Base-by-base conservation (phyloP, 2,888 invertebrate genomes). In the Drosophila lutescens region DNA sequence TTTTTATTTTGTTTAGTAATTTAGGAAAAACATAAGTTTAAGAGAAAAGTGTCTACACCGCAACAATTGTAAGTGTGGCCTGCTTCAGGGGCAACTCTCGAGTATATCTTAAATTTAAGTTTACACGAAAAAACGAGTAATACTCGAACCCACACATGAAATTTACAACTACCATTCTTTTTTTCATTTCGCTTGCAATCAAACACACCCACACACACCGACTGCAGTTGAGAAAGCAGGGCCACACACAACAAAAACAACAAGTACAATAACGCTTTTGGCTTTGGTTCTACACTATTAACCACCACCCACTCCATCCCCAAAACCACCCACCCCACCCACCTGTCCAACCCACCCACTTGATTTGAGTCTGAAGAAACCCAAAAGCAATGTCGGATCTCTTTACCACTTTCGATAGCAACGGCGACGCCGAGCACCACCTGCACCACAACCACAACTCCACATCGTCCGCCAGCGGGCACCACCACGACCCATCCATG, bases 321-420 rank as follows among this genome's bases (percentile, higher is more conserved):
- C 26, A 26, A 46, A 47, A 8, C 23, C 13, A 7, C 36, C 55
- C 36, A 43, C 20, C 44, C n/a, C n/a, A 9, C 43, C 38, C 44
- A 9, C 32, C 30, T 44, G n/a, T 47, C 32, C 62, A 4, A 15
- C 51, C 50, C 49, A 51, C 47, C 36, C 41, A 41, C 74, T 60
- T 51, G 40, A 49, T 55, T 57, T 59, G 47, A 32, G 36, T 54
- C 38, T 50, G 44, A 66, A 73, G 49, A 65, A 63, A 74, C 55
- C 50, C 62, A 60, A 73, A 79, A 78, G 74, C 80, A 86, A 92
- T 91, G 91, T 91, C 91, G 85, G 90, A 90, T 88, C 84, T 91
- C 81, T 91, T 91, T 91, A 88, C 88, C 77, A 90, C 86, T 90
- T 90, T 91, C 62, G 91, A 91, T 89, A 91, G 91, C 82, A 92